A percentile compares a stretch with the other conserved stretches of the same genome.
Evolutionary conservation across 1,140 invertebrate species (phyloP).

Genomic region (Aporrectodea caliginosa): DNA sequence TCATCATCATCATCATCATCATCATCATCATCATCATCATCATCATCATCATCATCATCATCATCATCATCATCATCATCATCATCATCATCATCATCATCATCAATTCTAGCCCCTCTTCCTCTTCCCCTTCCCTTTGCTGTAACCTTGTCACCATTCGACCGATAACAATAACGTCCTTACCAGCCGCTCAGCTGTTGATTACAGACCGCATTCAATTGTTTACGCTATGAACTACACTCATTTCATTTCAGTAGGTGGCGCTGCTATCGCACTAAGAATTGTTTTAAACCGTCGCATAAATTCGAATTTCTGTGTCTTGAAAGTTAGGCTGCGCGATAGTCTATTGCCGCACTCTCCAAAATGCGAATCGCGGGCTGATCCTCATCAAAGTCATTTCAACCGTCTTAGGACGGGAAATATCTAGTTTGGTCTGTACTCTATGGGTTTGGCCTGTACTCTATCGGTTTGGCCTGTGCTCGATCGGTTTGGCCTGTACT

Average conservation of each 20-base stretch:
- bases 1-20: slow-evolving; percentile 2
- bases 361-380: too few species aligned
- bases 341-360: too few species aligned
- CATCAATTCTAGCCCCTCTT: too few species aligned
- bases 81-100: background rate
- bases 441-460: too few species aligned
- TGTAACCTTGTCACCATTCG: background rate
- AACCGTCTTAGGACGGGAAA: too few species aligned
- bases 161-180: background rate
- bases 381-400: too few species aligned
- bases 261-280: background rate
- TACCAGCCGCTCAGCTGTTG: background rate
- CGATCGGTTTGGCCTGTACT: too few species aligned
- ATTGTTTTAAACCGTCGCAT: too few species aligned
- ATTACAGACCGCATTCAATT: background rate
- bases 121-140: background rate
- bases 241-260: background rate
- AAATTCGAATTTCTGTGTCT: too few species aligned
- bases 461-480: too few species aligned
- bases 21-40: slow-evolving; percentile 3
- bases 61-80: background rate
- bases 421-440: too few species aligned
- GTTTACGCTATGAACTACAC: background rate
- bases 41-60: slow-evolving; percentile 2
- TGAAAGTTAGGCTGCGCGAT: too few species aligned